These are phyloP conservation scores for Ecdyonurus torrentis DNA, from an alignment of 2,888 invertebrate species.

Conservation along the genomic window DNA sequence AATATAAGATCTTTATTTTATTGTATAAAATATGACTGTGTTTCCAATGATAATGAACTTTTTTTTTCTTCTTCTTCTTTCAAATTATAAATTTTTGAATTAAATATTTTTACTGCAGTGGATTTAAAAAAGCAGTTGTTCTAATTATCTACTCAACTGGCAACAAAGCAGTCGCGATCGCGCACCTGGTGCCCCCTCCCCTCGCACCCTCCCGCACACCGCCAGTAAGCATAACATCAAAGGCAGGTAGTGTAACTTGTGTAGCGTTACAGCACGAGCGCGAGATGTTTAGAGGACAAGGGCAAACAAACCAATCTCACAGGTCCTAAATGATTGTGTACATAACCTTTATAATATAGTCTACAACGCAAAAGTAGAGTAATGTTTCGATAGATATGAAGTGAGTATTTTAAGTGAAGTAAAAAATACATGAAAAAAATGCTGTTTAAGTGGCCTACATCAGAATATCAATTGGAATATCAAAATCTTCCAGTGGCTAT, in stretches of 20 bases:
- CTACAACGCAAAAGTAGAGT: too few relatives aligned
- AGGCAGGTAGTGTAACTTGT: background rate
- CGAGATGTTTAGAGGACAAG: background rate
- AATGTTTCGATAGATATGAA: too few relatives aligned
- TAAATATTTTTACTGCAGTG: too few relatives aligned
- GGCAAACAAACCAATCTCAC: background rate
- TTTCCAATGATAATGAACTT: too few relatives aligned
- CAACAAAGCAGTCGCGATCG: background rate
- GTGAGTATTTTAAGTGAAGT: background rate
- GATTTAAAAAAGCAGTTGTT: background rate
- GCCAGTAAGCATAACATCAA: background rate
- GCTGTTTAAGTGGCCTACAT: background rate
- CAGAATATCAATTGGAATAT: background rate
- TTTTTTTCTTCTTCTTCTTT: too few relatives aligned
- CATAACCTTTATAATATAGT: background rate
- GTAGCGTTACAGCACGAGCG: too few relatives aligned
- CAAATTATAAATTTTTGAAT: too few relatives aligned
- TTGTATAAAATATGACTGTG: too few relatives aligned
- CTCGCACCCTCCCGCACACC: background rate
- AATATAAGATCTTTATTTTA: too few relatives aligned
- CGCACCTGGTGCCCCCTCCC: background rate
- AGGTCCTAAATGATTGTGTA: background rate
- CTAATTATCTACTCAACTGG: background rate
- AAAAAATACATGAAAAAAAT: background rate
- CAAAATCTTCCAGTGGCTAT: background rate